A percentile compares a stretch with the other conserved stretches of the same genome.
Conservation (phyloP, 92 coral and sea anemone species). For the Actinostola sp. region DNA sequence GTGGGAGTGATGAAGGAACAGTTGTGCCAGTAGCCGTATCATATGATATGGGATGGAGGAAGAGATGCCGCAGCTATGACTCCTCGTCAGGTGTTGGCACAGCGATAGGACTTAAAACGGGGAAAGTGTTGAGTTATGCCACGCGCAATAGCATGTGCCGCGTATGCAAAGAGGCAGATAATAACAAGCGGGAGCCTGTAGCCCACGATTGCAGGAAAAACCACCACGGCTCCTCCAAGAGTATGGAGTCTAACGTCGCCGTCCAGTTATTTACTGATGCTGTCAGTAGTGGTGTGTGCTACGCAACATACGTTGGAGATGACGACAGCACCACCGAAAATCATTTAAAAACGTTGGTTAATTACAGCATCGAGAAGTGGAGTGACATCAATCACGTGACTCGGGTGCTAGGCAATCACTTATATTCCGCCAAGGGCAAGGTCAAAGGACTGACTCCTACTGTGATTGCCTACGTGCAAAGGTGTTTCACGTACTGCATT, state of each 20-base stretch:
- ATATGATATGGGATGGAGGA: conserved; percentile 28
- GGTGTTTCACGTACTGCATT: conserved; percentile 46
- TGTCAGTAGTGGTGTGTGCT: not conserved
- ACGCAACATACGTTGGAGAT: conserved; percentile 2
- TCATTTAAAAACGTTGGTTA: not conserved
- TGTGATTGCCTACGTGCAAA: conserved; percentile 20
- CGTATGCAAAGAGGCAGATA: conserved; percentile 15
- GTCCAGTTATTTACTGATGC: conserved; percentile 2
- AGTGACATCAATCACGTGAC: conserved; percentile 32
- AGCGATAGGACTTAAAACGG: conserved; percentile 14
- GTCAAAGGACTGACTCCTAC: conserved; percentile 36
- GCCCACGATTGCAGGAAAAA: conserved; percentile 34
- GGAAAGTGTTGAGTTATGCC: conserved; percentile 22
- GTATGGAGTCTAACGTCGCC: conserved; percentile 27
- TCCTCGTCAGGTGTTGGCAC: conserved; percentile 28
- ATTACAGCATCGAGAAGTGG: conserved; percentile 29
- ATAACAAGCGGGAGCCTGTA: not conserved
- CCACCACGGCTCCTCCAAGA: conserved; percentile 22
- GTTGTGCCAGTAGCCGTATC: not conserved
- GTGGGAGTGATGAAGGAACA: no score
- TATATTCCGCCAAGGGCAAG: conserved; percentile 25
- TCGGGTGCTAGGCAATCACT: conserved; percentile 30
- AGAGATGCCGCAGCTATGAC: conserved; percentile 11
- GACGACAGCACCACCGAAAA: conserved; percentile 28
- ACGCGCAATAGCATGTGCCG: conserved; percentile 24